These are phyloP conservation scores for Axea sp. DNA, from an alignment of 2,888 invertebrate species.

Conservation along the genomic window DNA sequence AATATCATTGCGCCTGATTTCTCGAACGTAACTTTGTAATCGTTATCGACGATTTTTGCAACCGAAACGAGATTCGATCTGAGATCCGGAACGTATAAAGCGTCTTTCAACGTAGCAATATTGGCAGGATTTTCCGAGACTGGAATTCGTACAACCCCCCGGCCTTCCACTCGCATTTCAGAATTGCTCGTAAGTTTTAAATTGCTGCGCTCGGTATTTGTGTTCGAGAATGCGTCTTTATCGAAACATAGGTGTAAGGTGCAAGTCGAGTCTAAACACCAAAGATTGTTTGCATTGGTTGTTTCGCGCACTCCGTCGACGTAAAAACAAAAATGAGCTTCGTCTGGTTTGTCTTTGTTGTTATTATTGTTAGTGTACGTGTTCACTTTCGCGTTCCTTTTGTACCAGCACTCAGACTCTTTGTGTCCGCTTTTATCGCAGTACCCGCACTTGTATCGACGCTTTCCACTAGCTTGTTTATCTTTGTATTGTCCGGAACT, in stretches of 20 bases:
- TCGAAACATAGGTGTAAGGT: slow-evolving; percentile 49
- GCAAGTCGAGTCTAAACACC: slow-evolving; percentile 37
- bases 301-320: not conserved
- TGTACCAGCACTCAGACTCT: slow-evolving; percentile 8
- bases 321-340: not conserved
- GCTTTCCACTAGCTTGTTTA: not conserved
- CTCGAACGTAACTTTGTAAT: slow-evolving; percentile 10
- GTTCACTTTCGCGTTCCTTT: too few species aligned
- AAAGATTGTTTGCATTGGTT: not conserved
- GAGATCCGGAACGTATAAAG: slow-evolving; percentile 2
- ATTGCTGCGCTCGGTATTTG: not conserved
- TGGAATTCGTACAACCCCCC: slow-evolving; percentile 21
- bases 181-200: slow-evolving; percentile 24
- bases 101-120: slow-evolving; percentile 3
- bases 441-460: not conserved
- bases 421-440: slow-evolving; percentile 12
- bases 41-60: slow-evolving; percentile 15
- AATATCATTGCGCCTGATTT: slow-evolving; percentile 9
- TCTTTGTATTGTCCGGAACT: not conserved
- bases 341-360: slow-evolving; percentile 1
- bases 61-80: slow-evolving; percentile 8
- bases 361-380: too few species aligned
- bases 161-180: not conserved
- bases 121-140: not conserved
- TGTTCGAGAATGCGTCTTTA: not conserved